Evolutionary conservation across 92 coral and sea anemone genomes (phyloP).

Genomic region (Phymanthus crucifer): DNA sequence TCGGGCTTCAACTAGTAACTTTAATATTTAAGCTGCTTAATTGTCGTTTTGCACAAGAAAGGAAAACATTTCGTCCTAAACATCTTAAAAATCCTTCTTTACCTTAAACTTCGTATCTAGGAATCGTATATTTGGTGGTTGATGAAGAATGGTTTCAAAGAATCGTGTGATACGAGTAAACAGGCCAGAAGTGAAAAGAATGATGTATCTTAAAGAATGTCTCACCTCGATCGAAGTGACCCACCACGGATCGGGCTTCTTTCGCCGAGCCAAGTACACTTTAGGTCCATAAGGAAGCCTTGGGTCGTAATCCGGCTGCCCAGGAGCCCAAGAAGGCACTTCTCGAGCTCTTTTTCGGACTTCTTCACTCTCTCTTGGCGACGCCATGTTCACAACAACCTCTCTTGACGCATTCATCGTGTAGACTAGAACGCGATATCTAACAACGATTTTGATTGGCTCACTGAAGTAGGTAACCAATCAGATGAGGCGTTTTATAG

Average conservation of each 20-base stretch:
- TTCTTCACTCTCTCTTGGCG: conserved; percentile 60
- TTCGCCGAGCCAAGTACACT: conserved; percentile 87
- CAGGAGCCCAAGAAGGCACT: conserved; percentile 89
- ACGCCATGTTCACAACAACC: conserved; percentile 63
- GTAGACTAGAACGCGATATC: conserved; percentile 18
- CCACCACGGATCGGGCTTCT: conserved; percentile 99
- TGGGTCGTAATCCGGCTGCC: conserved; percentile 91
- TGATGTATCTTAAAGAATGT: neutral
- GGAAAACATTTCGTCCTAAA: neutral
- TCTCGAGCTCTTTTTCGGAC: conserved; percentile 77
- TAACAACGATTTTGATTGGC: conserved; percentile 31
- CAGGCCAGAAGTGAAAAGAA: neutral
- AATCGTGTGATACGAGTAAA: neutral
- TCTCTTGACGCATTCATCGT: conserved; percentile 36
- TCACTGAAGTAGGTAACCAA: conserved; percentile 12
- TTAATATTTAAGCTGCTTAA: neutral
- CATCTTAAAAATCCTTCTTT: neutral
- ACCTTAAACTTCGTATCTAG: neutral
- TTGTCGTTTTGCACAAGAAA: neutral
- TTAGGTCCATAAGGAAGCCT: conserved; percentile 91
- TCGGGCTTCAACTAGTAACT: neutral
- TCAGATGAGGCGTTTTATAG: conserved; percentile 18
- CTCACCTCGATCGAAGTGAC: conserved; percentile 91
- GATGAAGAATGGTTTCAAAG: neutral
- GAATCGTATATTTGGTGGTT: neutral